Evolutionary conservation across 2,888 invertebrate genomes (phyloP), one percentile per base, ranked within the genome.

Genomic region (Agapetus fuscipes): DNA sequence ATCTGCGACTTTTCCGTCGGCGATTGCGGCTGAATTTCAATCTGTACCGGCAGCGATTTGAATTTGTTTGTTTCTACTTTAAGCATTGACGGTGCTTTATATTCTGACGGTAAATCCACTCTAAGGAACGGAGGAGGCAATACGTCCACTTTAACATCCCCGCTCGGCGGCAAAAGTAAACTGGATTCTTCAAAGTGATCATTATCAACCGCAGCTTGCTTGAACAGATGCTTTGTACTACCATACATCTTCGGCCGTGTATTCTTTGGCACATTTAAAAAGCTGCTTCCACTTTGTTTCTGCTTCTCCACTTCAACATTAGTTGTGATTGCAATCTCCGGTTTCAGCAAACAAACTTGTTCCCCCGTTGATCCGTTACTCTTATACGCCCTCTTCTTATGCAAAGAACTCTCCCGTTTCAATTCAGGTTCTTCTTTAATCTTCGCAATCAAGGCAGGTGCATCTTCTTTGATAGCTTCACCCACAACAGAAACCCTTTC

Each of bases 171-270:
- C 46, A 66, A 45, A 32, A 73, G 52, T 50, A 72, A 59, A 30
- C 70, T 66, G 24, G 60, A 69, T 50, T 73, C 72, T 50, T 72
- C 72, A 39, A 64, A 59, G 46, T 63, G 61, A 44, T 70, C 61
- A 49, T 73, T 73, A 45, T 74, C 74, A 40, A 72, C 61, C 0
- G 72, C 71, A 48, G 65, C 61, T 48, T 74, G 73, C 52, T 72
- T 74, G 52, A 74, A 74, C 9, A 74, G 57, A 53, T 74, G 72
- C 50, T 71, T 75, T 14, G 71, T 71, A 54, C 74, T 74, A 11
- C 63, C 62, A 46, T 61, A 62, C 17, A 61, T 46, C 45, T 45
- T 49, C n/a, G 45, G 41, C 17, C 46, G 35, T 9, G 39, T 37
- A 35, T 37, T 49, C 25, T 45, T 46, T 3, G 44, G 45, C n/a